Conservation (phyloP, 2,797 vertebrate species). For the Gastrophryne carolinensis region DNA sequence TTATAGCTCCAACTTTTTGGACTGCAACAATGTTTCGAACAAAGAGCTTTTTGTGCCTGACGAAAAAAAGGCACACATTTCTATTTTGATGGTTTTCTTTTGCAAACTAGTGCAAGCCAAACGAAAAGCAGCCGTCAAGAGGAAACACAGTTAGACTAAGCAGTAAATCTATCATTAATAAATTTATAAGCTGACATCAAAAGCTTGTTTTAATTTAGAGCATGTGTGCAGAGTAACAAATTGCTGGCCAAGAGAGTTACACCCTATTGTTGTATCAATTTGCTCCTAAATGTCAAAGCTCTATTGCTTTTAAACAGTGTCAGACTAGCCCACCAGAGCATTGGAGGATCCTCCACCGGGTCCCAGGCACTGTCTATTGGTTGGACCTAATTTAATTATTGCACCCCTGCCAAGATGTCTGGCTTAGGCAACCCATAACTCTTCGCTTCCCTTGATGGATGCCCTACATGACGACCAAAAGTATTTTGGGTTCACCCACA, state of each 20-base stretch:
- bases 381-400: too few relatives aligned
- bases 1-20: slow-evolving; percentile 69
- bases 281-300: too few relatives aligned
- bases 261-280: too few relatives aligned
- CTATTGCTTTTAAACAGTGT: too few relatives aligned
- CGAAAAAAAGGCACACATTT: slow-evolving; percentile 19
- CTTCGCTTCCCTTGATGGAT: too few relatives aligned
- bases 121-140: slow-evolving; percentile 69
- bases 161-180: slow-evolving; percentile 74
- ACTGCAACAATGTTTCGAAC: slow-evolving; percentile 66
- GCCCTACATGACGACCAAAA: too few relatives aligned
- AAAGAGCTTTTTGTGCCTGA: slow-evolving; percentile 70
- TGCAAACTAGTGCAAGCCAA: slow-evolving; percentile 52
- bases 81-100: slow-evolving; percentile 53
- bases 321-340: too few relatives aligned
- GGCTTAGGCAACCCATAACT: too few relatives aligned
- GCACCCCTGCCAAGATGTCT: too few relatives aligned
- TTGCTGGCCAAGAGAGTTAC: slow-evolving; percentile 67
- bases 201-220: slow-evolving; percentile 73
- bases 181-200: slow-evolving; percentile 74
- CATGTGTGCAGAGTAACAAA: slow-evolving; percentile 70
- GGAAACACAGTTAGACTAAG: slow-evolving; percentile 69
- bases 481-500: too few relatives aligned
- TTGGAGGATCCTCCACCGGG: too few relatives aligned
- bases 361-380: too few relatives aligned